These are phyloP conservation scores for Typhlichthys eigenmanni DNA, from an alignment of 2,797 vertebrate species.

Conservation along the genomic window DNA sequence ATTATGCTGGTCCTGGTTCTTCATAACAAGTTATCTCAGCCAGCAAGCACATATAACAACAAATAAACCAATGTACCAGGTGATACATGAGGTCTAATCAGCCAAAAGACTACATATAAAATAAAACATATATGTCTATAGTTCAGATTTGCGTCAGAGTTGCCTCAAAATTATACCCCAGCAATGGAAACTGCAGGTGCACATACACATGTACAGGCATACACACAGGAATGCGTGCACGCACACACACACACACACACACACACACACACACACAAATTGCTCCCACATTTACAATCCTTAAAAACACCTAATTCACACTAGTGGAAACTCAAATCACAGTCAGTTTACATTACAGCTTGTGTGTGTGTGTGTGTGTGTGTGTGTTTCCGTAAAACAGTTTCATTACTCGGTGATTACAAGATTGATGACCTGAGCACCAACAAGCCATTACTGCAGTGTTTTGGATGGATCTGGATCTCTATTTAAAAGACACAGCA, in stretches of 20 bases:
- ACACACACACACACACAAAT: no score
- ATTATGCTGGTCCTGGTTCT: no score
- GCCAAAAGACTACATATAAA: no score
- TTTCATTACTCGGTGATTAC: constrained; percentile 12
- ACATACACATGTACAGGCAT: neutral
- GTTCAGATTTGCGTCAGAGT: no score
- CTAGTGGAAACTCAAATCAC: constrained; percentile 27
- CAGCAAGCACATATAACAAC: neutral
- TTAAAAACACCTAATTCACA: constrained; percentile 34
- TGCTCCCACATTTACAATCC: constrained; percentile 18
- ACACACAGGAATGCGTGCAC: neutral
- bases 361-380: constrained; percentile 16
- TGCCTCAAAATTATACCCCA: no score
- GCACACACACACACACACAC: neutral
- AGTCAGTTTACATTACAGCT: constrained; percentile 11
- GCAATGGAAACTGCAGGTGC: neutral
- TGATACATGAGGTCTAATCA: no score
- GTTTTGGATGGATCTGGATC: constrained; percentile 8
- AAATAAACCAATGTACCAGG: neutral
- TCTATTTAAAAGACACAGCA: neutral
- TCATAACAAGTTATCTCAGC: no score
- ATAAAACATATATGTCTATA: no score
- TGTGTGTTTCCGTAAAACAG: neutral
- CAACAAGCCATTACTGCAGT: constrained; percentile 8
- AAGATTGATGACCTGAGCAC: constrained; percentile 33